These are phyloP conservation scores for Megaceryle torquata DNA, from an alignment of 2,113 vertebrate species.

Conservation along the genomic window DNA sequence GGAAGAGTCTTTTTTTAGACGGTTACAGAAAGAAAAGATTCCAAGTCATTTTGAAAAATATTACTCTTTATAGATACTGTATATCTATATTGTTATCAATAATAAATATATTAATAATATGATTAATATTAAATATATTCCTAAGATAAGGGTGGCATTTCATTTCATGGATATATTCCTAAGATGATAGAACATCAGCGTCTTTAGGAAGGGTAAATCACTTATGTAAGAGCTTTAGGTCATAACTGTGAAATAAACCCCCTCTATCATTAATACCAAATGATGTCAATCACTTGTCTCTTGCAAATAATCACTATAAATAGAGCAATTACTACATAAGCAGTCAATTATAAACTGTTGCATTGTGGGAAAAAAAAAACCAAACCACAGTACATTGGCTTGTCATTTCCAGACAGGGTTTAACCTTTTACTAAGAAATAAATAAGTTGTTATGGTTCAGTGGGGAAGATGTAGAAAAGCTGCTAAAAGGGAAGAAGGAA, in stretches of 20 bases:
- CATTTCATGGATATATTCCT: not conserved
- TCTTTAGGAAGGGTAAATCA: not conserved
- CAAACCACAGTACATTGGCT: not conserved
- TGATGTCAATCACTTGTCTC: slow-evolving; percentile 48
- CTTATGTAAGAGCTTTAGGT: slow-evolving; percentile 12
- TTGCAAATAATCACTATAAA: slow-evolving; percentile 45
- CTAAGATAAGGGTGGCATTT: not conserved
- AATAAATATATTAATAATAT: no score
- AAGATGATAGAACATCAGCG: not conserved
- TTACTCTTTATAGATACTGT: not conserved
- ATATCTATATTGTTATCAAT: no score
- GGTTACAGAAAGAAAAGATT: not conserved
- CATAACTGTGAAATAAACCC: slow-evolving; percentile 5
- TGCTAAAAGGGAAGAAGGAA: not conserved
- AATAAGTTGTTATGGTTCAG: not conserved
- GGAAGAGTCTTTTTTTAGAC: not conserved
- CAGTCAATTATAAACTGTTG: slow-evolving; percentile 41
- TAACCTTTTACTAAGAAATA: not conserved
- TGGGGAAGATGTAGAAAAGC: not conserved
- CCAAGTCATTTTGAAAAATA: not conserved
- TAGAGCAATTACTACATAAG: slow-evolving; percentile 51
- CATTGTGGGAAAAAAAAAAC: not conserved
- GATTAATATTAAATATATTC: no score
- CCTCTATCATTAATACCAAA: not conserved
- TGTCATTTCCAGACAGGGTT: not conserved